Percentiles rank a stretch among this genome's conserved stretches.
These are phyloP conservation scores for Pogona vitticeps DNA, from an alignment of 2,113 vertebrate species.

Conservation along the genomic window DNA sequence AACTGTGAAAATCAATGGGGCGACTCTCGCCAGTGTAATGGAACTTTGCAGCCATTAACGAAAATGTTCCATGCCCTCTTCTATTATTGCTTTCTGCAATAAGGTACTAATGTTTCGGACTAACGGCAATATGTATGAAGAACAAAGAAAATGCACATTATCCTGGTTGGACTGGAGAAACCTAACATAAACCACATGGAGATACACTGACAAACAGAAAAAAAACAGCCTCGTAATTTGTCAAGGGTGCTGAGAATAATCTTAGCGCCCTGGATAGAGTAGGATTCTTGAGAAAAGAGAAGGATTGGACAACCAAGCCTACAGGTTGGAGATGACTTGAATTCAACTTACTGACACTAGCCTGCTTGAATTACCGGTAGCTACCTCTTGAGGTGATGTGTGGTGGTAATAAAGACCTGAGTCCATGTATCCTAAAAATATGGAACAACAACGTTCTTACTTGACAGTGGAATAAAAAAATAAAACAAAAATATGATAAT, in stretches of 20 bases:
- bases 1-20: not conserved
- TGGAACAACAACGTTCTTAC: not conserved
- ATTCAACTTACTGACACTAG: not conserved
- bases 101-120: not conserved
- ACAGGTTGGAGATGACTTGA: not conserved
- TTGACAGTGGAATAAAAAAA: not conserved
- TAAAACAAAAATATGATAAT: not conserved
- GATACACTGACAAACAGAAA: no score
- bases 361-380: not conserved
- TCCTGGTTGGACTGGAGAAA: not conserved
- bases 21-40: fast-evolving
- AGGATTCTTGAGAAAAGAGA: not conserved
- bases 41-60: not conserved
- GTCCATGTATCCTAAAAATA: not conserved
- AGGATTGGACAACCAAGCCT: not conserved
- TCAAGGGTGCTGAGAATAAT: no score
- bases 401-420: no score
- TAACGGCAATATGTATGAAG: not conserved
- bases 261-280: no score
- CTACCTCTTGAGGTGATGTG: not conserved
- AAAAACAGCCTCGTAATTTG: no score
- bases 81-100: not conserved
- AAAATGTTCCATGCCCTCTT: not conserved
- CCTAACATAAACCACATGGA: not conserved
- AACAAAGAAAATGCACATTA: not conserved